Evolutionary conservation across 2,797 vertebrate genomes (phyloP).

Genomic region (Dendrocincla tyrannina): DNA sequence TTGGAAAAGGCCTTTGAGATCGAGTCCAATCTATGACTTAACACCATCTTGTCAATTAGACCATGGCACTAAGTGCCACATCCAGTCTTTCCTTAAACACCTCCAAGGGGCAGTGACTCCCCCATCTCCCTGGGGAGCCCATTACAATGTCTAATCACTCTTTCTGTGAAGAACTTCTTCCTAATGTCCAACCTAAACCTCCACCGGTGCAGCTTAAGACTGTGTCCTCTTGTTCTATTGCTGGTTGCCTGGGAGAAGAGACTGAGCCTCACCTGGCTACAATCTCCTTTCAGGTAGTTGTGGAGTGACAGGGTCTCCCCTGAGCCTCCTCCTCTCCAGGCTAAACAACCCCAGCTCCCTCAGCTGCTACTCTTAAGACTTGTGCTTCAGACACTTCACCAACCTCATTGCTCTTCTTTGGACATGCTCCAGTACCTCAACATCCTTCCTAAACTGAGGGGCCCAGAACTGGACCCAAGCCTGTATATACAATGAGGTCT

Average conservation of each 20-base stretch:
- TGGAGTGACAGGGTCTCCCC: not conserved
- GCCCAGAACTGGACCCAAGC: not conserved
- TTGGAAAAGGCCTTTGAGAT: not conserved
- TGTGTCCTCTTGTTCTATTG: not conserved
- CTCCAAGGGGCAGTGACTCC: not conserved
- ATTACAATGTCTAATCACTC: not conserved
- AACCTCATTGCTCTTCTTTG: not conserved
- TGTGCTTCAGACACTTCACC: not conserved
- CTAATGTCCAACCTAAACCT: not conserved
- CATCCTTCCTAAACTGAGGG: not conserved
- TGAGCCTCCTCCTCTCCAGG: not conserved
- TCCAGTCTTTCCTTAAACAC: not conserved
- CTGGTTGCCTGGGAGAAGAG: not conserved
- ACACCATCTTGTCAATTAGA: not conserved
- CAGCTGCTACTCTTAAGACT: not conserved
- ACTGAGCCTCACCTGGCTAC: not conserved
- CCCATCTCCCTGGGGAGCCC: not conserved
- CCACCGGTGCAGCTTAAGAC: not conserved
- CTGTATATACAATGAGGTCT: not conserved
- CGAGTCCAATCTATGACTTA: not conserved
- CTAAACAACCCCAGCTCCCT: not conserved
- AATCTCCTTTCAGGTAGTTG: not conserved
- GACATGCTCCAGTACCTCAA: not conserved
- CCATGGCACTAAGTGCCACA: not conserved
- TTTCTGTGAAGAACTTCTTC: not conserved